A percentile compares a stretch with the other conserved stretches of the same genome.
phyloP scores from a whole-genome alignment of 2,113 vertebrate genomes.

The Balaenoptera acutorostrata region DNA sequence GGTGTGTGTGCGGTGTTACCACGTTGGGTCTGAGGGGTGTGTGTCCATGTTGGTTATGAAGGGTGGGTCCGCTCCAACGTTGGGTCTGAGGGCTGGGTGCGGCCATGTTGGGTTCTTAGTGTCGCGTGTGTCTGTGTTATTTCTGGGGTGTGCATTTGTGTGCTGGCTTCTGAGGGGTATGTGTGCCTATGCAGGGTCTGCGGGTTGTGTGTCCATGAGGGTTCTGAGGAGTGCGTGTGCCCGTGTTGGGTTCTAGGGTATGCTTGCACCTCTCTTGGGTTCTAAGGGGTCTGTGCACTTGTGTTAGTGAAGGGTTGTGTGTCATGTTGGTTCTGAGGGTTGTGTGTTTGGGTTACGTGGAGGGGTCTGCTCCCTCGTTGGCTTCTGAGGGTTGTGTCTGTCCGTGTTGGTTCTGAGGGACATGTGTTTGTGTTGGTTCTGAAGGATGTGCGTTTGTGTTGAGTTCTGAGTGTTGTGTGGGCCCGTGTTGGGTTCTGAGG shows the following conservation, averaged over 20 bases:
- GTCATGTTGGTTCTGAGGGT: background rate
- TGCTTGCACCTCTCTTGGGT: background rate
- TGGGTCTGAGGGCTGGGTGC: background rate
- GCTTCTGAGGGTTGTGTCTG: background rate
- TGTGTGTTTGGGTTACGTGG: background rate
- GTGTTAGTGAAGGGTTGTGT: background rate
- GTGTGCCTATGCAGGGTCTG: background rate
- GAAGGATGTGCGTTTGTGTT: background rate
- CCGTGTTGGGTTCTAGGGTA: fast-evolving
- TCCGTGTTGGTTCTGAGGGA: background rate
- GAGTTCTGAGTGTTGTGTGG: background rate
- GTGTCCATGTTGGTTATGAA: fast-evolving
- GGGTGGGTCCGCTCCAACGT: fast-evolving
- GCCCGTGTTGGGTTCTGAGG: background rate
- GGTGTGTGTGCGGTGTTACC: background rate
- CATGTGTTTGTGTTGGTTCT: background rate
- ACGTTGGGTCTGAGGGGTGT: background rate
- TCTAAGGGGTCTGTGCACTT: fast-evolving
- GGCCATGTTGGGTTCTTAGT: fast-evolving
- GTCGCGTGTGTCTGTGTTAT: fast-evolving
- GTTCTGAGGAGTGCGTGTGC: background rate
- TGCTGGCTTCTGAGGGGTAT: no score
- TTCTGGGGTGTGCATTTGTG: background rate
- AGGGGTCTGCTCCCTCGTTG: background rate
- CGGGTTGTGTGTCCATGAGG: background rate